These are phyloP conservation scores for Sympetrum striolatum DNA, from an alignment of 2,888 invertebrate species.

Conservation along the genomic window DNA sequence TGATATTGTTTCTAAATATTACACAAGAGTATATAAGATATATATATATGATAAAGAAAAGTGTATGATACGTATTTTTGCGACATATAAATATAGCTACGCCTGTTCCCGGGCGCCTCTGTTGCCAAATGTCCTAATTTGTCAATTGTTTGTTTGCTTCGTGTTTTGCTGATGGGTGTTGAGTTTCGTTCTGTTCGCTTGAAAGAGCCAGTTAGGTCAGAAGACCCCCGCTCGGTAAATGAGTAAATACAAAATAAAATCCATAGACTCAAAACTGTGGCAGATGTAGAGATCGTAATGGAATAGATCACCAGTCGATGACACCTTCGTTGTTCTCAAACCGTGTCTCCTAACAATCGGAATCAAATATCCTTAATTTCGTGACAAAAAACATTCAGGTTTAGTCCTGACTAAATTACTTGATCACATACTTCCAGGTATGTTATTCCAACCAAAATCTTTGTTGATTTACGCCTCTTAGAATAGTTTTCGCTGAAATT, in stretches of 20 bases:
- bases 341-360: not conserved
- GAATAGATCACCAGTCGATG: constrained; percentile 16
- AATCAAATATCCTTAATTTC: too few species aligned
- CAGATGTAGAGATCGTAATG: constrained; percentile 25
- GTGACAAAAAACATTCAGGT: not conserved
- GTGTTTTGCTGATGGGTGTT: not conserved
- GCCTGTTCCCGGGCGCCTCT: constrained; percentile 32
- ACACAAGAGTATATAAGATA: constrained; percentile 34
- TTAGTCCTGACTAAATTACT: not conserved
- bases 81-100: constrained; percentile 39
- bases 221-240: not conserved
- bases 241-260: constrained; percentile 33
- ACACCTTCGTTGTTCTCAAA: constrained; percentile 28
- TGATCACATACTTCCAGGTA: not conserved
- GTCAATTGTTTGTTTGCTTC: constrained; percentile 26
- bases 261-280: constrained; percentile 34
- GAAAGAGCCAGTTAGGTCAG: constrained; percentile 11
- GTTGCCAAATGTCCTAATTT: constrained; percentile 40
- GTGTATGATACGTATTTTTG: constrained; percentile 44
- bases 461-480: not conserved
- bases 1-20: constrained; percentile 39
- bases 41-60: constrained; percentile 38
- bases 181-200: constrained; percentile 14
- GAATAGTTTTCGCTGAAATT: not conserved
- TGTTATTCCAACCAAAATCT: not conserved